Evolutionary conservation across 2,888 invertebrate genomes (phyloP), one percentile per base, ranked within the genome.

Genomic region (Charanyca ferruginea): DNA sequence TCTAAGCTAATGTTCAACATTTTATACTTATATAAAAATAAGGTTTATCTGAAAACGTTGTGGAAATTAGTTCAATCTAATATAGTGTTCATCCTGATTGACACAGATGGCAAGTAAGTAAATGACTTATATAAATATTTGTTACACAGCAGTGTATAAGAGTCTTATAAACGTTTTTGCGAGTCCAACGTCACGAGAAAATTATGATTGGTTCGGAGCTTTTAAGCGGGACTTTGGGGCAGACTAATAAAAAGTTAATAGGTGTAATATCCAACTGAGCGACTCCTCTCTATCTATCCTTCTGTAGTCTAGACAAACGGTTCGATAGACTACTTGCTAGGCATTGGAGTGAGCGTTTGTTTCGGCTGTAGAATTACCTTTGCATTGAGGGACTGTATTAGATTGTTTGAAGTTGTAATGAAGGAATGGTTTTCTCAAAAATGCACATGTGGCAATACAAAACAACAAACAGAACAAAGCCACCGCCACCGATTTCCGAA

Each of bases 181-280:
- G 61, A 54, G 48, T 58, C 45, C 18, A n/a, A 48, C 53, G 20
- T 59, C 41, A 58, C 49, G 38, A 66, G 49, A 38, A 55, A 60
- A 69, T 58, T 69, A 61, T 63, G 65, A 71, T 77, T 72, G 65
- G 65, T 66, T 60, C 48, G 18, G 18, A 67, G 74, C 65, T 80
- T 80, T 80, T 66, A 73, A 71, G 59, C 66, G 35, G 13, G 32
- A 48, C 53, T 68, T 66, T 52, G 35, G 48, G 35, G 64, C 59
- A 70, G 32, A n/a, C 45, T 28, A 52, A 62, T 59, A 58, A 67
- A 74, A 74, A 60, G 51, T 58, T 48, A 60, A 65, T 62, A 65
- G 44, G 42, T 61, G 53, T 68, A 54, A 71, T 60, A 62, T 59
- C 41, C 3, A 35, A 44, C 59, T 52, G 8, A 45, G 41, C 52